Conservation (phyloP, 2,797 vertebrate species). For the Cottoperca gobio region DNA sequence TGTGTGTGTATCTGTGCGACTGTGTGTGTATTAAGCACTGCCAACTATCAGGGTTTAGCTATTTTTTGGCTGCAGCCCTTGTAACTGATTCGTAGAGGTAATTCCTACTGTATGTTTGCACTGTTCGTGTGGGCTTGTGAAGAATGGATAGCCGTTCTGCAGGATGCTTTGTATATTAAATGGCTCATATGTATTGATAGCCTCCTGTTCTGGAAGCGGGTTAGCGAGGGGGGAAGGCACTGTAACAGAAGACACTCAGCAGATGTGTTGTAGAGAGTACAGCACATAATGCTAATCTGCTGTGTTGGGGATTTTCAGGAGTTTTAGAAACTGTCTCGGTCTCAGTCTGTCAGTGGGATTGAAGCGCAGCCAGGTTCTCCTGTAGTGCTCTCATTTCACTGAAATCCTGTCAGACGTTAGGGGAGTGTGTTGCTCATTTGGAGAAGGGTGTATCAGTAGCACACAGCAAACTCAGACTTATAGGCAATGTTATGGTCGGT, state of each 20-base stretch:
- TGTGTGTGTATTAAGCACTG: slow-evolving; percentile 58
- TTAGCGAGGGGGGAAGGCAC: slow-evolving; percentile 65
- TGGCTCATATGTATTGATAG: slow-evolving; percentile 77
- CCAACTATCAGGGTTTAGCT: slow-evolving; percentile 74
- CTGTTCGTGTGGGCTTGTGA: slow-evolving; percentile 59
- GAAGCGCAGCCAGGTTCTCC: slow-evolving; percentile 86
- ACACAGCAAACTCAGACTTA: slow-evolving; percentile 74
- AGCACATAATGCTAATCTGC: slow-evolving; percentile 85
- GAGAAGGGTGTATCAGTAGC: slow-evolving; percentile 76
- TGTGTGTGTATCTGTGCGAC: slow-evolving; percentile 23
- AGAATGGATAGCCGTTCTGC: slow-evolving; percentile 66
- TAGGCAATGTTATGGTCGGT: slow-evolving; percentile 75
- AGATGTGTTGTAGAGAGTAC: slow-evolving; percentile 81
- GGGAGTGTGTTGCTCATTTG: slow-evolving; percentile 81
- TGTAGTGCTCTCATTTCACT: slow-evolving; percentile 85
- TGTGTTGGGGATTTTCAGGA: slow-evolving; percentile 86
- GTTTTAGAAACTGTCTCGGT: slow-evolving; percentile 86
- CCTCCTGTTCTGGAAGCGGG: slow-evolving; percentile 64
- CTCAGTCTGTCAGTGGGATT: slow-evolving; percentile 85
- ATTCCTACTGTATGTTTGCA: slow-evolving; percentile 74
- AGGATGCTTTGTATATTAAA: slow-evolving; percentile 73
- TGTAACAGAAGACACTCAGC: slow-evolving; percentile 78
- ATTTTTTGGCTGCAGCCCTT: slow-evolving; percentile 59
- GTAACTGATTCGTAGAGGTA: slow-evolving; percentile 74
- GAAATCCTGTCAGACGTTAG: slow-evolving; percentile 84